A percentile compares a stretch with the other conserved stretches of the same genome.
Conservation (phyloP, 2,888 invertebrate genomes). For the Caenorhabditis angaria region DNA sequence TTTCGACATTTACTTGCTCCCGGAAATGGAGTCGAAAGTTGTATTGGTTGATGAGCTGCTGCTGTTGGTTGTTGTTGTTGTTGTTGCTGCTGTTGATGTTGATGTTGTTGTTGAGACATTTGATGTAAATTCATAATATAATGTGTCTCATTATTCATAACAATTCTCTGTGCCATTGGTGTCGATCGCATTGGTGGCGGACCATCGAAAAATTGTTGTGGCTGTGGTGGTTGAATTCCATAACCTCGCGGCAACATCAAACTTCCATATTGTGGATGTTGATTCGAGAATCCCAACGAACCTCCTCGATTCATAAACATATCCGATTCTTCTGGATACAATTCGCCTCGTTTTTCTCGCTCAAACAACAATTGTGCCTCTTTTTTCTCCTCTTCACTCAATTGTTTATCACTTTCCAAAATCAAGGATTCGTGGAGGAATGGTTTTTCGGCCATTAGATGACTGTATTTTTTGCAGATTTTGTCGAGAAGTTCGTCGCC, state of each 20-base stretch:
- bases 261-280: not conserved
- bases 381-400: constrained; percentile 63
- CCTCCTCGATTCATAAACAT: not conserved
- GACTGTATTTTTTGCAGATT: constrained; percentile 37
- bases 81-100: too few species aligned
- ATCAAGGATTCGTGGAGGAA: constrained; percentile 69
- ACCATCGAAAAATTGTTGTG: not conserved
- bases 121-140: not conserved
- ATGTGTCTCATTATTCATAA: constrained; percentile 15
- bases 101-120: constrained; percentile 13
- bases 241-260: too few species aligned
- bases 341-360: constrained; percentile 20
- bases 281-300: too few species aligned
- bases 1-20: constrained; percentile 19
- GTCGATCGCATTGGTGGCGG: constrained; percentile 5
- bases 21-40: constrained; percentile 21
- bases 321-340: constrained; percentile 1
- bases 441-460: constrained; percentile 53
- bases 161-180: constrained; percentile 23
- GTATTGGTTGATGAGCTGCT: constrained; percentile 7
- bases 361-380: constrained; percentile 62
- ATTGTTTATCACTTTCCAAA: constrained; percentile 58
- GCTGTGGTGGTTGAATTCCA: too few species aligned
- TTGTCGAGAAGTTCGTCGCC: constrained; percentile 55
- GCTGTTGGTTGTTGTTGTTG: too few species aligned